A percentile compares a stretch with the other conserved stretches of the same genome.
phyloP scores from a whole-genome alignment of 2,113 vertebrate genomes.

The Eurystomus gularis region DNA sequence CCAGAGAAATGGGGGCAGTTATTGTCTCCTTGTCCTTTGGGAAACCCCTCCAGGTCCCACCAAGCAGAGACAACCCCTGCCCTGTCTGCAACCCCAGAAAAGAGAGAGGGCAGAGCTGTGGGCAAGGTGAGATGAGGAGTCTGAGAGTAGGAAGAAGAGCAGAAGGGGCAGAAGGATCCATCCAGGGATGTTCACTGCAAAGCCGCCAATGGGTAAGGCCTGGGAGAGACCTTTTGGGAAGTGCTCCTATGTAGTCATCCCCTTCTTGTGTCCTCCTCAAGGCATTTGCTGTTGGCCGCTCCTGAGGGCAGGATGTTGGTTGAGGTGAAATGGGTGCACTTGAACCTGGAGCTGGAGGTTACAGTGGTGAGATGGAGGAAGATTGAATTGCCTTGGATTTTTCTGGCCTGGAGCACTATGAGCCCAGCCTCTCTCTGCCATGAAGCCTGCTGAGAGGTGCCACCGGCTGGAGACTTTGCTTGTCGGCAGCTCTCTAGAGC shows the following conservation, averaged over 20 bases:
- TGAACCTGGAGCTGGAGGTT: background rate
- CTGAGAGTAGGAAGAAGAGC: too few species aligned
- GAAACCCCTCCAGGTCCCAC: background rate
- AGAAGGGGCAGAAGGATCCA: background rate
- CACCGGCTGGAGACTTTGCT: background rate
- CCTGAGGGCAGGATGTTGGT: background rate
- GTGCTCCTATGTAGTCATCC: accelerated
- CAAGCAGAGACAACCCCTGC: background rate
- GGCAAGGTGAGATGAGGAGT: background rate
- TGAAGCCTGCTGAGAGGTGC: background rate
- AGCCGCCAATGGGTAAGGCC: background rate
- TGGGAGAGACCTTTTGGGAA: background rate
- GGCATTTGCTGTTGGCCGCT: background rate
- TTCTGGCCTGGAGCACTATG: background rate
- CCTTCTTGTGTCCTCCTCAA: background rate
- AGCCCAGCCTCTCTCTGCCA: background rate
- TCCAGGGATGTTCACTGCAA: background rate
- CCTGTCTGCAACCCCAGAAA: background rate
- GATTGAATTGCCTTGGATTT: background rate
- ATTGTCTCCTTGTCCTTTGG: background rate
- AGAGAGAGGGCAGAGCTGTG: background rate
- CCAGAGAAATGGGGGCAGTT: background rate
- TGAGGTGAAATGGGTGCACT: background rate
- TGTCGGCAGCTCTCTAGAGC: background rate
- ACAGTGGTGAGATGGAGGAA: background rate